Evolutionary conservation across 2,113 vertebrate species (phyloP).

Genomic region (Mesocricetus auratus): DNA sequence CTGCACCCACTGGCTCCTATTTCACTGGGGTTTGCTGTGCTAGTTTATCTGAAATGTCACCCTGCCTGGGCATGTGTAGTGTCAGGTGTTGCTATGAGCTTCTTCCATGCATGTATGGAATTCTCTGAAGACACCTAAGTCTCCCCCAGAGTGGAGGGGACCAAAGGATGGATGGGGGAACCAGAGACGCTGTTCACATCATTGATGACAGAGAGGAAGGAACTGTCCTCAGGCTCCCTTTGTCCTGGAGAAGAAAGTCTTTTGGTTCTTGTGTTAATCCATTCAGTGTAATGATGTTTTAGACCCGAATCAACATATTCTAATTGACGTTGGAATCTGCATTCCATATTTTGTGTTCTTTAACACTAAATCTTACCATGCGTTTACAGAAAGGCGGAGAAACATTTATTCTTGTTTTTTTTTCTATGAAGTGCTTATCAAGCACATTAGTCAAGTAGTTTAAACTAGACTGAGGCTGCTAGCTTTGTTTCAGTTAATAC

Average conservation of each 20-base stretch:
- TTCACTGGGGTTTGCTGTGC: background rate
- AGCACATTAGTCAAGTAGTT: background rate
- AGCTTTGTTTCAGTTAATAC: conserved; percentile 2
- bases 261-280: conserved; percentile 31
- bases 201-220: background rate
- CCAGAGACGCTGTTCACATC: background rate
- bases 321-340: conserved; percentile 38
- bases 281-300: background rate
- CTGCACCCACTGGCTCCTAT: background rate
- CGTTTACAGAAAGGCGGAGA: background rate
- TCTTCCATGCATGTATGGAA: background rate
- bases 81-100: background rate
- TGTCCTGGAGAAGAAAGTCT: background rate
- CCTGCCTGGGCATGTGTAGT: background rate
- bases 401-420: background rate
- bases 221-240: background rate
- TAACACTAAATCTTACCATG: conserved; percentile 33
- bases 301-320: background rate
- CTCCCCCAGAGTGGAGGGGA: background rate
- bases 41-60: conserved; percentile 7
- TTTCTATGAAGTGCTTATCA: background rate
- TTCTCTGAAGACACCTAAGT: background rate
- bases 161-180: too few species aligned
- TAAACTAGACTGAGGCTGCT: conserved; percentile 11
- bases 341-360: background rate